Evolutionary conservation across 1,140 invertebrate genomes (phyloP).

Genomic region (Cherax quadricarinatus): DNA sequence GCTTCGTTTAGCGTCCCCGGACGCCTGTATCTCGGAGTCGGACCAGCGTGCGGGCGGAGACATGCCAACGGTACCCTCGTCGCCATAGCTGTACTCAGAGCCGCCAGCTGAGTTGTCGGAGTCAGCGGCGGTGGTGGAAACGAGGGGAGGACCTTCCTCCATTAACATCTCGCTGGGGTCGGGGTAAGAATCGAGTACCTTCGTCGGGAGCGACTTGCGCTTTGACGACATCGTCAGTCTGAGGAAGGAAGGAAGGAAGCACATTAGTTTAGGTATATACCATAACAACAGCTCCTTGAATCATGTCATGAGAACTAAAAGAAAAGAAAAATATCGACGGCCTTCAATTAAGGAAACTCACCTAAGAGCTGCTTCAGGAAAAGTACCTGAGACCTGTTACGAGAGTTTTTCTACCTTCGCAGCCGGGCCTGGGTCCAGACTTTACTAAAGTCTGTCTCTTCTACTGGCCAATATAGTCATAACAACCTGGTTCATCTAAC

Average conservation of each 20-base stretch:
- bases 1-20: conserved; percentile 79
- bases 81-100: conserved; percentile 75
- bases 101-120: conserved; percentile 72
- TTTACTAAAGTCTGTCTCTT: too few species aligned
- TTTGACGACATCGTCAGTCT: conserved; percentile 94
- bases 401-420: too few species aligned
- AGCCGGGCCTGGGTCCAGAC: too few species aligned
- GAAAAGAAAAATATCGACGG: background rate
- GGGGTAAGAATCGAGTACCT: conserved; percentile 86
- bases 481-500: too few species aligned
- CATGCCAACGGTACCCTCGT: conserved; percentile 77
- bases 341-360: background rate
- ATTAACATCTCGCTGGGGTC: conserved; percentile 77
- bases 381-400: too few species aligned
- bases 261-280: background rate
- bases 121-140: conserved; percentile 75
- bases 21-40: conserved; percentile 80
- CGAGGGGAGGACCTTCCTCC: conserved; percentile 72
- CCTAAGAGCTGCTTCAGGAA: background rate
- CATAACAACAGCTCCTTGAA: background rate
- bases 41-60: conserved; percentile 78
- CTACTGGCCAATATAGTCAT: too few species aligned
- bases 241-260: conserved; percentile 72
- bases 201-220: conserved; percentile 93
- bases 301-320: background rate